These are phyloP conservation scores for Drosophila hydei DNA, from an alignment of 1,140 invertebrate genomes.

Conservation along the genomic window DNA sequence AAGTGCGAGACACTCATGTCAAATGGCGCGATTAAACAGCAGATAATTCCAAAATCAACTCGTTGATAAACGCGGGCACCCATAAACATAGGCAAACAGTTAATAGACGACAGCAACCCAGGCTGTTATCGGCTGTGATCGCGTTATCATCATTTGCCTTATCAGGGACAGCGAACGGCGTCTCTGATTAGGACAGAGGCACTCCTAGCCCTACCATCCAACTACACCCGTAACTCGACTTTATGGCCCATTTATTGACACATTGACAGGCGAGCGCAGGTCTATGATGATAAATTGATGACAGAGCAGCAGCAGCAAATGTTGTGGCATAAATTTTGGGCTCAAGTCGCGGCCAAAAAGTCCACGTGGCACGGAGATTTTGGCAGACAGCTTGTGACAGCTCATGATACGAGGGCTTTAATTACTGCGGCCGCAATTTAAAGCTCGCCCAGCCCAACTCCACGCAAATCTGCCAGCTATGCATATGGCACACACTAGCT, in stretches of 20 bases:
- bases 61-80: slow-evolving; percentile 54
- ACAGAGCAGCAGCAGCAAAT: slow-evolving; percentile 42
- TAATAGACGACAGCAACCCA: slow-evolving; percentile 63
- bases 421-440: slow-evolving; percentile 51
- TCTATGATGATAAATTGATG: slow-evolving; percentile 77
- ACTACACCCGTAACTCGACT: slow-evolving; percentile 22
- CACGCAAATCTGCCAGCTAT: slow-evolving; percentile 54
- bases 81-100: slow-evolving; percentile 50
- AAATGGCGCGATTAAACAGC: slow-evolving; percentile 75
- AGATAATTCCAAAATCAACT: slow-evolving; percentile 79
- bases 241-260: slow-evolving; percentile 76
- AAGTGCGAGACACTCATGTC: slow-evolving; percentile 75
- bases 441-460: slow-evolving; percentile 26
- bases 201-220: slow-evolving; percentile 4
- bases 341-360: slow-evolving; percentile 17
- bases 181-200: slow-evolving; percentile 36
- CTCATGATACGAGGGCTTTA: slow-evolving; percentile 53
- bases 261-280: slow-evolving; percentile 72
- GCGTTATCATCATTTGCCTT: slow-evolving; percentile 45
- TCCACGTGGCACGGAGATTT: slow-evolving; percentile 67
- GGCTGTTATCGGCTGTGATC: slow-evolving; percentile 11
- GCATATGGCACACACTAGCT: slow-evolving; percentile 31
- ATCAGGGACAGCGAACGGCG: slow-evolving; percentile 37
- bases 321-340: slow-evolving; percentile 56
- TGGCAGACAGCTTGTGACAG: slow-evolving; percentile 52